Evolutionary conservation across 2,113 vertebrate genomes (phyloP).

Genomic region (Corythornis cristatus): DNA sequence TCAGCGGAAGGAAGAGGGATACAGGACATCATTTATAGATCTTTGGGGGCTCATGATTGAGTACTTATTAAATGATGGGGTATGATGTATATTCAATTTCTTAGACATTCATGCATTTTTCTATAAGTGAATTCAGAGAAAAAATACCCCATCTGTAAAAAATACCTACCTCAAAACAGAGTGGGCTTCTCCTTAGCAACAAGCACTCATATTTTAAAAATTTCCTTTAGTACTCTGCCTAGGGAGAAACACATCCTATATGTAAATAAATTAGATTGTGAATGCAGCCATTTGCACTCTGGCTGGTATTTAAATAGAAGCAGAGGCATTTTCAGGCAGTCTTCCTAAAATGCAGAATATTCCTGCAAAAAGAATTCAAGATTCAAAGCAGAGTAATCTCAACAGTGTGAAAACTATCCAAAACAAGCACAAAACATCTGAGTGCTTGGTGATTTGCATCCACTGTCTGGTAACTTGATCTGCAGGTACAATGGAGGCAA

Average conservation of each 20-base stretch:
- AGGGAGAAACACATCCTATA: not conserved
- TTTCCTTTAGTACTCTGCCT: not conserved
- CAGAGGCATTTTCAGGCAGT: not conserved
- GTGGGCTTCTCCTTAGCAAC: not conserved
- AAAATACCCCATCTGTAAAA: not conserved
- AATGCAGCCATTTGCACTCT: not conserved
- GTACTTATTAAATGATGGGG: slow-evolving; percentile 81
- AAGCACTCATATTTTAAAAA: not conserved
- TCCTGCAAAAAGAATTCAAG: not conserved
- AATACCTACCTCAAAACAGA: not conserved
- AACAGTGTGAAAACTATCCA: not conserved
- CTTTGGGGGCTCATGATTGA: slow-evolving; percentile 85
- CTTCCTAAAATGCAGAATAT: not conserved
- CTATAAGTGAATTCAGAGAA: not conserved
- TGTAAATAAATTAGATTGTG: not conserved
- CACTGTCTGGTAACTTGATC: not conserved
- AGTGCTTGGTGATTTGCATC: not conserved
- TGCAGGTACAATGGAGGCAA: not conserved
- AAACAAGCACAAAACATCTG: not conserved
- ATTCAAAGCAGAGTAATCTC: not conserved
- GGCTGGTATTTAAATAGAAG: not conserved
- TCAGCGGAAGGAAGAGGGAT: slow-evolving; percentile 77
- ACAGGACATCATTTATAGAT: slow-evolving; percentile 82
- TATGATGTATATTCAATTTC: slow-evolving; percentile 33
- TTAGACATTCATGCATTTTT: not conserved